Evolutionary conservation across 2,797 vertebrate genomes (phyloP), one percentile per base, ranked within the genome.

Genomic region (Sebastes steindachneri): DNA sequence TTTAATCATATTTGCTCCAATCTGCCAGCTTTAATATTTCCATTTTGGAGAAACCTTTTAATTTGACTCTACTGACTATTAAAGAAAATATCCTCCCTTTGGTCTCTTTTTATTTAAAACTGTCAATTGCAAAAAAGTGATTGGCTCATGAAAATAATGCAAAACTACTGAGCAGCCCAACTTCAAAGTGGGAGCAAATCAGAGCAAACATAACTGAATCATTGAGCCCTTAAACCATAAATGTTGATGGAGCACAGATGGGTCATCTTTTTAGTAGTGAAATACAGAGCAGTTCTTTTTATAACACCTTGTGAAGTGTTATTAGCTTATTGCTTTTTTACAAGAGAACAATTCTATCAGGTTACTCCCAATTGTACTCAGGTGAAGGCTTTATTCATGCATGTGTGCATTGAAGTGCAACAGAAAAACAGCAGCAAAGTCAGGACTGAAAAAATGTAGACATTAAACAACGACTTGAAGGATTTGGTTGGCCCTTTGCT

Each of bases 241-340:
- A 85, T 77, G 69, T 73, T 75, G 74, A 85, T 81, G 55, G 68
- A 77, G 57, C 73, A 72, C 21, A 71, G 33, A 79, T 69, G 64
- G 65, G 69, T 11, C 57, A 73, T 57, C 21, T 59, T 73, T 45
- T 75, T 29, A 73, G 12, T 17, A 45, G 21, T 71, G 31, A 78
- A 73, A 75, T 69, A 51, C 60, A 57, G 57, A 68, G 59, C 53
- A 65, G 62, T 70, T 83, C 23, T 73, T 76, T 81, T 71, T 29
- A 77, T 12, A 31, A 68, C 51, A 66, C 48, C 48, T 55, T 75
- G 26, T 69, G 19, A 73, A 28, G 63, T 59, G 64, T 82, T 65
- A 48, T 69, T 62, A 60, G 28, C 41, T 48, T 77, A 60, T 29
- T 78, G 26, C 10, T 37, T 68, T 82, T 45, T 82, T 82, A 71